Conservation (phyloP, 1,140 invertebrate genomes). For the Pissodes strobi region DNA sequence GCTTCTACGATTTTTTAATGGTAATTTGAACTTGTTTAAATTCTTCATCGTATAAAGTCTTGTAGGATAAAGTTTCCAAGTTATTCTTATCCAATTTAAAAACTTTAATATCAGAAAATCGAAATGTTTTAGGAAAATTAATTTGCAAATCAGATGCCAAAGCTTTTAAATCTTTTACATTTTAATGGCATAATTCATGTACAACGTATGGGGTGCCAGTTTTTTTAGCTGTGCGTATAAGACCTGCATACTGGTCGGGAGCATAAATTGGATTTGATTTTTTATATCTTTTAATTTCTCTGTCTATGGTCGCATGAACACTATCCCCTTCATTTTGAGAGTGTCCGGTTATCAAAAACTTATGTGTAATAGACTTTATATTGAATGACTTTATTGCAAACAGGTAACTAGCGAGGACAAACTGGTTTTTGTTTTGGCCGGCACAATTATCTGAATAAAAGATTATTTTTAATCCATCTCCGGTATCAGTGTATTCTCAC, state of each 20-base stretch:
- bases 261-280: slow-evolving; percentile 31
- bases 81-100: neutral
- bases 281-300: slow-evolving; percentile 6
- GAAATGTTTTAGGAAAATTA: too few species aligned
- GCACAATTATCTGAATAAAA: too few species aligned
- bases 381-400: slow-evolving; percentile 8
- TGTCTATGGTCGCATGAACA: slow-evolving; percentile 53
- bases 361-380: slow-evolving; percentile 45
- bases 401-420: too few species aligned
- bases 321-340: slow-evolving; percentile 56
- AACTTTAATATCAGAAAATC: neutral
- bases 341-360: slow-evolving; percentile 53
- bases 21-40: neutral
- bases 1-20: neutral
- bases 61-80: neutral
- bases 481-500: slow-evolving; percentile 17
- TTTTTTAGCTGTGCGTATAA: slow-evolving; percentile 47
- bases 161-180: too few species aligned
- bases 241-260: slow-evolving; percentile 20
- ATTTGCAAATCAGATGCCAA: neutral
- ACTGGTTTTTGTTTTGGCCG: too few species aligned
- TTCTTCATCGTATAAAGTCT: neutral
- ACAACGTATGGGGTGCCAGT: slow-evolving; percentile 43
- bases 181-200: neutral
- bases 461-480: neutral